Conservation (phyloP, 2,113 vertebrate genomes). For the Enhydra lutris region DNA sequence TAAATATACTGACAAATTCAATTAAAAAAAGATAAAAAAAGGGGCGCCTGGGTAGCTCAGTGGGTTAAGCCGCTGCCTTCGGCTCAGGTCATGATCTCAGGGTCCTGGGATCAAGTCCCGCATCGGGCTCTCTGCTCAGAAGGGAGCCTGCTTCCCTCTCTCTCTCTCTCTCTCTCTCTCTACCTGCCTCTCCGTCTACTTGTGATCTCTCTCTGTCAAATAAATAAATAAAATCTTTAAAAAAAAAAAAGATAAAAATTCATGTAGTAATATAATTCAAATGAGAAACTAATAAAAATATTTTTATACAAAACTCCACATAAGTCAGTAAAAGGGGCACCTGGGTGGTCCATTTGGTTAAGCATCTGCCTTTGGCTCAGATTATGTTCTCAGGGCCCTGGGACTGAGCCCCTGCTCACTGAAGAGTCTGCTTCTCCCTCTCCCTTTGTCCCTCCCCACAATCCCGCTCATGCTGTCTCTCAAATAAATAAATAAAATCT, state of each 20-base stretch:
- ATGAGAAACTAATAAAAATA: not conserved
- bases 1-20: not conserved
- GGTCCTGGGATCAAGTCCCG: too few relatives aligned
- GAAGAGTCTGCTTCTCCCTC: not conserved
- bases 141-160: too few relatives aligned
- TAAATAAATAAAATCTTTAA: too few relatives aligned
- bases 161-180: too few relatives aligned
- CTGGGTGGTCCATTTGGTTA: not conserved
- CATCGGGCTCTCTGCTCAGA: too few relatives aligned
- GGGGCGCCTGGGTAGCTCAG: too few relatives aligned
- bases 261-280: not conserved
- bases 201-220: too few relatives aligned
- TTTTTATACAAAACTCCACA: not conserved
- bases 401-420: not conserved
- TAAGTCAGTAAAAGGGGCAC: not conserved
- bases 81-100: too few relatives aligned
- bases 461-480: accelerated
- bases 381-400: not conserved
- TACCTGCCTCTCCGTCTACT: too few relatives aligned
- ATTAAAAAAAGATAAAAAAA: not conserved
- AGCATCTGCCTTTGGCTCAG: not conserved
- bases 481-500: not conserved
- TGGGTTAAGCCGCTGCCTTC: too few relatives aligned
- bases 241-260: not conserved
- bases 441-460: not conserved